Evolutionary conservation across 2,113 vertebrate species (phyloP), one percentile per base, ranked within the genome.

Genomic region (Calyptomena viridis): DNA sequence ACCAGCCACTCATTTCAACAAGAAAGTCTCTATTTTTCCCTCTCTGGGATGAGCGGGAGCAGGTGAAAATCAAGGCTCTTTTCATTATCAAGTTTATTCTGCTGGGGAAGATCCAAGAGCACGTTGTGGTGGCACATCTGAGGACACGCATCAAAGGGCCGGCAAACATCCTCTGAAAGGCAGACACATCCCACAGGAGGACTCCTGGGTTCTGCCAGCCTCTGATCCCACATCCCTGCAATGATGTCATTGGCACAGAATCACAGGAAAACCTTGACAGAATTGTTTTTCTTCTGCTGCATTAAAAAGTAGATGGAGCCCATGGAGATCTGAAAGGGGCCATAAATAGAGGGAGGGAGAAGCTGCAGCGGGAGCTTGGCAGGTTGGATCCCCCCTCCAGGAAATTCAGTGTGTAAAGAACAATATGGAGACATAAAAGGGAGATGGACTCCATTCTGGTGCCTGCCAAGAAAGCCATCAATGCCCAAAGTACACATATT

Each of bases 401-500:
- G 59, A 49, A 20, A 25, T 6, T 1, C 5, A 1, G 46, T 3
- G 12, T 27, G 39, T 39, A 24, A 62, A 62, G 72, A 60, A 3
- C 60, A 37, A 27, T 16, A 3, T 9, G 73, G 74, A 27, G 74
- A 7, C 39, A 3, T 3, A 5, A 44, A 42, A 56, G 52, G 66
- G 18, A 55, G 69, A 90, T 16, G 71, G 78, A 14, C 62, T 16
- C 24, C 0, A 53, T 1, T 9, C 60, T 28, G 81, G 84, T 3
- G 46, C 25, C 58, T 71, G 81, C 71, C 82, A 13, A 11, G 76
- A n/a, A 55, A 75, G n/a, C 64, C 63, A 14, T 1, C 19, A 75
- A 23, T 3, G 10, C 75, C 60, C 49, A 2, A 2, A 3, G 14
- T n/a, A 16, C 21, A 14, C 4, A 0, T 2, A 5, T 11, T 23